Base-by-base conservation (phyloP, 1,140 invertebrate species). In the Liolophura sinensis region DNA sequence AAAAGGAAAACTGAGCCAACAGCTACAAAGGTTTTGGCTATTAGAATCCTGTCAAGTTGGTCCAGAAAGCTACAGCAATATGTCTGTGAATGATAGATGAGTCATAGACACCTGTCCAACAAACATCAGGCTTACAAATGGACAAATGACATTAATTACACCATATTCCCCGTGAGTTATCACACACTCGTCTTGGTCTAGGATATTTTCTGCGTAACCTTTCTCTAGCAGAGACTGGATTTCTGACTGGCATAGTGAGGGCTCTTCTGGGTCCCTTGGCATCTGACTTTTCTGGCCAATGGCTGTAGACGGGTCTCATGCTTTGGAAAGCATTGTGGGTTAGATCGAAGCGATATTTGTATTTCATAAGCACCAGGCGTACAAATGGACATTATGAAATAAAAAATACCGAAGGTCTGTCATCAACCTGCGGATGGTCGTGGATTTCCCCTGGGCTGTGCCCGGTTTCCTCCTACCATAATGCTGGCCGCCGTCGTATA, bases 151-250 rank as follows among this genome's bases (percentile, higher is more conserved):
- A 9, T 9, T n/a, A 7, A n/a, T 24, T 7, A 66, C 57, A 3
- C 50, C 64, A 54, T 62, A 40, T n/a, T n/a, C n/a, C n/a, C n/a
- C n/a, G n/a, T 22, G 14, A 7, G 15, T 46, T 20, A 16, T 62
- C 7, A 18, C 25, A 31, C 15, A 22, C 16, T 60, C 20, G 14
- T 57, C 14, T 12, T 65, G 57, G 11, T 50, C 11, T 31, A 57
- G 50, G 4, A 59, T 20, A 5, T 27, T 66, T 18, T 22, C 22
- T 1, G 64, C 64, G n/a, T 66, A 47, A n/a, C 58, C 63, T 1
- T 66, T 66, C 5, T 1, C 9, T 18, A 66, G 6, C 24, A 57
- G 16, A 49, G 50, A 58, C 49, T 47, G 62, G n/a, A 66, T 56
- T 9, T 51, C 20, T 7, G 56, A n/a, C 6, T 62, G 27, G 20